Evolutionary conservation across 64 coral and sea anemone genomes (phyloP).

Genomic region (Trachythela sp.): DNA sequence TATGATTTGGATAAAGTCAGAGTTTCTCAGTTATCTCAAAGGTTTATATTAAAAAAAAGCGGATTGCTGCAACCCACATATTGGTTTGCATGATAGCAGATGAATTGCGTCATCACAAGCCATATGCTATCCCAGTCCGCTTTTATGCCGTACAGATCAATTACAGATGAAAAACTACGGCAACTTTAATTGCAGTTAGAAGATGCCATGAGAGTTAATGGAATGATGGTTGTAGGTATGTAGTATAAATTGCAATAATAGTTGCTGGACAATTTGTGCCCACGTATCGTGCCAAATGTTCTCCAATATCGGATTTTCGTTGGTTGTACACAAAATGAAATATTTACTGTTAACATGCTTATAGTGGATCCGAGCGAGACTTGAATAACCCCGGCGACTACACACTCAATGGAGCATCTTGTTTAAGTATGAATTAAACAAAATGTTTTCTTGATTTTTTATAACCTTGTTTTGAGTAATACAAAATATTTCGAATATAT

Average conservation of each 20-base stretch:
- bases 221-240: not conserved
- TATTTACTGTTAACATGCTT: too few species aligned
- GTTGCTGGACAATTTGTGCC: too few species aligned
- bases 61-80: not conserved
- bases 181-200: not conserved
- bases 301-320: too few species aligned
- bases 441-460: not conserved
- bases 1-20: not conserved
- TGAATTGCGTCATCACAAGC: conserved; percentile 9
- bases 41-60: not conserved
- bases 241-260: not conserved
- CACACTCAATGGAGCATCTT: too few species aligned
- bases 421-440: too few species aligned
- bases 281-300: too few species aligned
- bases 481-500: not conserved
- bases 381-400: too few species aligned
- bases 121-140: not conserved
- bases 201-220: too few species aligned
- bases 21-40: not conserved
- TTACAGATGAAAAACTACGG: not conserved
- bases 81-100: not conserved
- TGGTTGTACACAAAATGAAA: too few species aligned
- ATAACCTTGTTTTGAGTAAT: not conserved
- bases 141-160: conserved; percentile 1
- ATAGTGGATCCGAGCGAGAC: too few species aligned